Conservation (phyloP, 1,140 invertebrate genomes). For the Globodera rostochiensis region DNA sequence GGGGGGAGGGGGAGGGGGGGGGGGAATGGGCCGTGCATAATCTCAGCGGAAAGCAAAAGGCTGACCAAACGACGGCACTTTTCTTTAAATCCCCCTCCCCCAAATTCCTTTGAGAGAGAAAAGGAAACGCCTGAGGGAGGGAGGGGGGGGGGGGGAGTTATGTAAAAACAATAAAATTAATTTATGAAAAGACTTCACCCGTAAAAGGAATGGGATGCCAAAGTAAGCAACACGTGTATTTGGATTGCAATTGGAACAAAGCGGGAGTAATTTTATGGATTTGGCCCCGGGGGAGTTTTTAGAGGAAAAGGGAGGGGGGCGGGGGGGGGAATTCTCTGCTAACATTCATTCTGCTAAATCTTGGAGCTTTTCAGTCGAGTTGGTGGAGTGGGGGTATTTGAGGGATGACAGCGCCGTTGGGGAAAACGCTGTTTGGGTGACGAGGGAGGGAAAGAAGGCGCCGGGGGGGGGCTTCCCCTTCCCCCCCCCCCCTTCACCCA, state of each 20-base stretch:
- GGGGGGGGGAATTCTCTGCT: neutral
- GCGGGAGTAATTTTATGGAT: slow-evolving; percentile 2
- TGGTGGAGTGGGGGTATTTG: neutral
- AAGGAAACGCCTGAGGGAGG: neutral
- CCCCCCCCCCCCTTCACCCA: too few species aligned
- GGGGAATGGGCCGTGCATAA: neutral
- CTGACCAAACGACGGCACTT: neutral
- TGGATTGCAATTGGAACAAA: too few species aligned
- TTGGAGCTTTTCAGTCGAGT: neutral
- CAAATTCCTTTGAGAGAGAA: too few species aligned
- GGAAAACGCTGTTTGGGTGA: neutral
- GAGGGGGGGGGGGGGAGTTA: neutral
- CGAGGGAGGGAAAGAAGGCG: neutral
- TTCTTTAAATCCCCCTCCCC: too few species aligned
- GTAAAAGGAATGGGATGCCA: too few species aligned
- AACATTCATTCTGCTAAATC: neutral
- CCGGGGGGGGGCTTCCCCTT: neutral
- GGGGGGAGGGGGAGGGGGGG: too few species aligned
- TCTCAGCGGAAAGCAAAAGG: slow-evolving; percentile 1
- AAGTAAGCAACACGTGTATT: too few species aligned
- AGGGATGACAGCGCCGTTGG: slow-evolving; percentile 4
- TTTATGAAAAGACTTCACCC: neutral
- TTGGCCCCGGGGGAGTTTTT: neutral
- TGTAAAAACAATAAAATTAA: neutral
- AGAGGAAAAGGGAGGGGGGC: neutral